A percentile compares a stretch with the other conserved stretches of the same genome.
phyloP scores from a whole-genome alignment of 2,888 invertebrate species.

The Phyllotreta striolata region DNA sequence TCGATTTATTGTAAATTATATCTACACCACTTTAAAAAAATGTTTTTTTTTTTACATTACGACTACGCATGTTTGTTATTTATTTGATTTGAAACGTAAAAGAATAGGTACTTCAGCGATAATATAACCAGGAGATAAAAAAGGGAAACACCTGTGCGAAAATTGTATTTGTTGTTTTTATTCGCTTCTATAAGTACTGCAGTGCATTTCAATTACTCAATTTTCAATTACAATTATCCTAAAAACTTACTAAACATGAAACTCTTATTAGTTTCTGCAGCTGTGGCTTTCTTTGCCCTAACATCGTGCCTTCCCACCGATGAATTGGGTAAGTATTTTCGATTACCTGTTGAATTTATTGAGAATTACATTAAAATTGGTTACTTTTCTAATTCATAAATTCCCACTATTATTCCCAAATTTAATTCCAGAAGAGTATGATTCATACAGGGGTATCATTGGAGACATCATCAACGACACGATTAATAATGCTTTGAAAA shows the following conservation, averaged over 20 bases:
- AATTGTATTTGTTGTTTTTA: background rate
- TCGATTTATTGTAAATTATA: no score
- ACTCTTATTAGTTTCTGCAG: conserved; percentile 11
- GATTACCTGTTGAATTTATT: no score
- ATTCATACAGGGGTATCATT: background rate
- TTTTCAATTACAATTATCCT: background rate
- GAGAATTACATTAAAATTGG: no score
- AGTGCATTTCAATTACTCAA: background rate
- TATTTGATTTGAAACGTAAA: no score
- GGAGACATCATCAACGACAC: conserved; percentile 2
- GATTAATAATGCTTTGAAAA: conserved; percentile 8
- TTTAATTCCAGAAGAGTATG: conserved; percentile 18
- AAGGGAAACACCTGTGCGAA: background rate
- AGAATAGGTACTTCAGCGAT: background rate
- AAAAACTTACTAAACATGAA: conserved; percentile 10
- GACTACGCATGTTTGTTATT: no score
- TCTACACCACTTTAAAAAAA: no score
- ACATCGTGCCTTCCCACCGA: background rate
- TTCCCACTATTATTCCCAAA: no score
- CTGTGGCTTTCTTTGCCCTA: conserved; percentile 2
- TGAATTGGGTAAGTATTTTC: conserved; percentile 12
- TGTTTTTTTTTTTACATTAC: no score
- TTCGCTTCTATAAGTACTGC: conserved; percentile 9
- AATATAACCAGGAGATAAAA: background rate
- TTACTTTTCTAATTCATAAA: no score